A percentile compares a stretch with the other conserved stretches of the same genome.
Conservation (phyloP, 2,113 vertebrate species). For the Danionella cerebrum region DNA sequence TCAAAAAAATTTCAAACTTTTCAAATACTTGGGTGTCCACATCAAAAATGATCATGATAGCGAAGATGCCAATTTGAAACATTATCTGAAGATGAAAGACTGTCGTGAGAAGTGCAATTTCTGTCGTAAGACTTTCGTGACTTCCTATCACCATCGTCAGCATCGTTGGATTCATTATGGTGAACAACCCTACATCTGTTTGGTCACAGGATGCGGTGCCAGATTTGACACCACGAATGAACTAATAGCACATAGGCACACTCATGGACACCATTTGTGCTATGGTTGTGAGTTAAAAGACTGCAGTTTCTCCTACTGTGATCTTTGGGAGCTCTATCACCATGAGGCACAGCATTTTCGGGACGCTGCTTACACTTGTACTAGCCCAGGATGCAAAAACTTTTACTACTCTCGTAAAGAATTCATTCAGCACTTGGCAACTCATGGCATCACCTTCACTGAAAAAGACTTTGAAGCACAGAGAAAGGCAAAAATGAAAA, state of each 20-base stretch:
- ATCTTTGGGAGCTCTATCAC: slow-evolving; percentile 89
- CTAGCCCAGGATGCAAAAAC: slow-evolving; percentile 77
- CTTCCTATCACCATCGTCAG: slow-evolving; percentile 79
- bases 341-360: slow-evolving; percentile 96
- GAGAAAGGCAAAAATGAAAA: slow-evolving; percentile 55
- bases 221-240: slow-evolving; percentile 80
- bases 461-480: slow-evolving; percentile 66
- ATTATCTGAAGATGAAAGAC: slow-evolving; percentile 89
- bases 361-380: slow-evolving; percentile 86
- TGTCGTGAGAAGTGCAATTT: slow-evolving; percentile 87
- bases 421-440: slow-evolving; percentile 80
- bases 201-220: slow-evolving; percentile 79
- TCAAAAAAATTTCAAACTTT: slow-evolving; percentile 83
- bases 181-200: slow-evolving; percentile 78
- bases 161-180: slow-evolving; percentile 81
- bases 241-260: slow-evolving; percentile 85
- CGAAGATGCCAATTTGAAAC: slow-evolving; percentile 83
- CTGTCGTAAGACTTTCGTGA: slow-evolving; percentile 88
- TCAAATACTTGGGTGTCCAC: slow-evolving; percentile 91
- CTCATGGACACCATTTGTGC: slow-evolving; percentile 78
- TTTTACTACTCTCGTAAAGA: slow-evolving; percentile 93
- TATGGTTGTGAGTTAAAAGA: slow-evolving; percentile 89
- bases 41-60: slow-evolving; percentile 83
- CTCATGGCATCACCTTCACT: slow-evolving; percentile 71
- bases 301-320: slow-evolving; percentile 85